Conservation (phyloP, 92 coral and sea anemone species). For the Phenganax subtilis region DNA sequence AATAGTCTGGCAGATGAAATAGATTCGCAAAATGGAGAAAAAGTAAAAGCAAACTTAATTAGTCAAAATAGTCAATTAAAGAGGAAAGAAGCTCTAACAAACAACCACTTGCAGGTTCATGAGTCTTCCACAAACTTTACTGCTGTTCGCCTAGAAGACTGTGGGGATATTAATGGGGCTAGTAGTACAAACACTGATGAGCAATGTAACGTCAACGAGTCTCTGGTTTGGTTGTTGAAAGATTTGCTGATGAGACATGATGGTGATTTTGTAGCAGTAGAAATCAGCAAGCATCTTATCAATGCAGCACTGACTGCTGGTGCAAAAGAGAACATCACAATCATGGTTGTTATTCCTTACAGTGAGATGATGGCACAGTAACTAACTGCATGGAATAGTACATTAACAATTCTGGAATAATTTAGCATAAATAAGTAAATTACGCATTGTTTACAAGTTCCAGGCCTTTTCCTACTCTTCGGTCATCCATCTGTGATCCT, state of each 20-base stretch:
- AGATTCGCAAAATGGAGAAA: neutral
- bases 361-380: too few relatives aligned
- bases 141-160: neutral
- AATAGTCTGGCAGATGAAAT: neutral
- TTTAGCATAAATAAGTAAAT: neutral
- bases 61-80: neutral
- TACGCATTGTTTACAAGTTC: slow-evolving; percentile 5
- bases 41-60: neutral
- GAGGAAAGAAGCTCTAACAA: neutral
- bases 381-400: neutral
- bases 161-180: neutral
- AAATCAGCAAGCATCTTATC: slow-evolving; percentile 77
- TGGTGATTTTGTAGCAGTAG: slow-evolving; percentile 59
- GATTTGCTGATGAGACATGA: slow-evolving; percentile 53
- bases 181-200: neutral
- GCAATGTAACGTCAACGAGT: neutral
- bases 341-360: slow-evolving; percentile 53
- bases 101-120: neutral
- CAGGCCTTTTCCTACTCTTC: neutral
- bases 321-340: slow-evolving; percentile 77
- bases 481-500: neutral
- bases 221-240: neutral
- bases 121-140: neutral
- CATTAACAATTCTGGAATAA: neutral
- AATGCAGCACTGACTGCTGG: slow-evolving; percentile 86